phyloP scores from a whole-genome alignment of 1,140 invertebrate species.

The Drosophila fuyamai region DNA sequence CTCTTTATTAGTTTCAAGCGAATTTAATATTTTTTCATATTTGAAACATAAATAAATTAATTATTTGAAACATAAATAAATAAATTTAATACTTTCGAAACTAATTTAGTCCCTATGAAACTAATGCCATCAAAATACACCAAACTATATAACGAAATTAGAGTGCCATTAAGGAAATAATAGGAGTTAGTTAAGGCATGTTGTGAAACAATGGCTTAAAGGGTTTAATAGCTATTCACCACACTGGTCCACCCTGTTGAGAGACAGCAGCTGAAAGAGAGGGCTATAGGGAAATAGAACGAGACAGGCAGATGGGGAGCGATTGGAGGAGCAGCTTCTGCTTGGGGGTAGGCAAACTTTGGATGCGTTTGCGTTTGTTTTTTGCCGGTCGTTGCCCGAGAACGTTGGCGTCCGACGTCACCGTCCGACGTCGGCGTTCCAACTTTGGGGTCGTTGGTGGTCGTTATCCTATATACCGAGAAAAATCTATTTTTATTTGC shows the following conservation, averaged over 20 bases:
- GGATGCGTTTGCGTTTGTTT: constrained; percentile 46
- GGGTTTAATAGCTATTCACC: neutral
- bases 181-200: too few species aligned
- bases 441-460: constrained; percentile 83
- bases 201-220: too few species aligned
- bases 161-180: too few species aligned
- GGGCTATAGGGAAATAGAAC: constrained; percentile 21
- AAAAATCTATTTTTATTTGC: constrained; percentile 84
- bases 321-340: neutral
- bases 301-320: constrained; percentile 1
- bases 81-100: too few species aligned
- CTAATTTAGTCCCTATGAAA: too few species aligned
- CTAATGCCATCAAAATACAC: too few species aligned
- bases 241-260: constrained; percentile 16
- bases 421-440: constrained; percentile 10
- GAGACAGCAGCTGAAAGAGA: constrained; percentile 14
- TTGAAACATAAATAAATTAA: too few species aligned
- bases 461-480: constrained; percentile 85
- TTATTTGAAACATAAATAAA: too few species aligned
- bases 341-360: constrained; percentile 48
- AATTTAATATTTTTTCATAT: too few species aligned
- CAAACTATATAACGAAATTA: too few species aligned
- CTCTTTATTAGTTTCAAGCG: too few species aligned
- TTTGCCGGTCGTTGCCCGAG: constrained; percentile 76
- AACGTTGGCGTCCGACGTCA: constrained; percentile 20